Percentiles rank a stretch among this genome's conserved stretches.
Conservation (phyloP, 2,113 vertebrate genomes). For the Xiphophorus couchianus region DNA sequence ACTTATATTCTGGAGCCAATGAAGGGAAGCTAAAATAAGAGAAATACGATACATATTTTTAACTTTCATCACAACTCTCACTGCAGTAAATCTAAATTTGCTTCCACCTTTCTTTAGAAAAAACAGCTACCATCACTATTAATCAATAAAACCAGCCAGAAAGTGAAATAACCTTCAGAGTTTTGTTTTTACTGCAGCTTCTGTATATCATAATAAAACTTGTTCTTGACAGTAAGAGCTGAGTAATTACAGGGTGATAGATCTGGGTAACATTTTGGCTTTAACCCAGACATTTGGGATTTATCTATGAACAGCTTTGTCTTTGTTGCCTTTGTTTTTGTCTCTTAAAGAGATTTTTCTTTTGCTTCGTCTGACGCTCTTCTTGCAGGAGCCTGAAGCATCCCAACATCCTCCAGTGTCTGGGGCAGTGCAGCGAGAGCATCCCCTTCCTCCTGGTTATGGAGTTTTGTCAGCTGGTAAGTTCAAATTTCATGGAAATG, state of each 20-base stretch:
- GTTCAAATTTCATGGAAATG: background rate
- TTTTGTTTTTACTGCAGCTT: background rate
- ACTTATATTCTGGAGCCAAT: too few relatives aligned
- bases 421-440: slow-evolving; percentile 89
- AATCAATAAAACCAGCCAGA: background rate
- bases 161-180: background rate
- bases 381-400: slow-evolving; percentile 87
- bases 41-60: too few relatives aligned
- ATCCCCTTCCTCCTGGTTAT: slow-evolving; percentile 90
- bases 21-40: too few relatives aligned
- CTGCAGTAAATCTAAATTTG: background rate
- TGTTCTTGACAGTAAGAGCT: slow-evolving; percentile 1
- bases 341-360: background rate
- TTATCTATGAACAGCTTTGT: slow-evolving; percentile 23
- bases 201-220: background rate
- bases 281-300: slow-evolving; percentile 1
- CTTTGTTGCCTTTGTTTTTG: background rate
- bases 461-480: slow-evolving; percentile 94
- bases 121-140: background rate
- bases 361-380: slow-evolving; percentile 1
- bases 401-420: slow-evolving; percentile 91
- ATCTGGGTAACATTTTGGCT: slow-evolving; percentile 36
- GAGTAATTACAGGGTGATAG: slow-evolving; percentile 32
- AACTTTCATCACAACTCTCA: too few relatives aligned
- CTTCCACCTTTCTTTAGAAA: background rate